phyloP scores from a whole-genome alignment of 2,888 invertebrate species.

The Esperia sulphurella region DNA sequence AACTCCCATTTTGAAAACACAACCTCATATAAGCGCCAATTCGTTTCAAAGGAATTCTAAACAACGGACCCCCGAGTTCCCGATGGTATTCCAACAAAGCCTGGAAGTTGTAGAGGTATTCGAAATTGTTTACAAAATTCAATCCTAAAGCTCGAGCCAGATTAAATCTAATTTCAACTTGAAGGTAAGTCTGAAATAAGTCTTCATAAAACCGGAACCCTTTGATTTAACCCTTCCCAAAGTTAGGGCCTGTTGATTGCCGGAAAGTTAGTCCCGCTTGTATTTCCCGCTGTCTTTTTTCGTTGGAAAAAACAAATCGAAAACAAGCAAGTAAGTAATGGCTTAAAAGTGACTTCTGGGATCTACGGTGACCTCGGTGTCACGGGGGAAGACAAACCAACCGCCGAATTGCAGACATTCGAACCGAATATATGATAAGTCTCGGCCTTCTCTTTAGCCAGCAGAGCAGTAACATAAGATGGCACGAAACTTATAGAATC shows the following conservation, averaged over 20 bases:
- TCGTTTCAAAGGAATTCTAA: constrained; percentile 74
- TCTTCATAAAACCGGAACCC: constrained; percentile 79
- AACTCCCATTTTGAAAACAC: constrained; percentile 57
- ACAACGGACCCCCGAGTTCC: constrained; percentile 69
- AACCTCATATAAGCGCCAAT: constrained; percentile 66
- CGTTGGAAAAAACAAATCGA: constrained; percentile 66
- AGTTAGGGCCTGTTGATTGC: constrained; percentile 74
- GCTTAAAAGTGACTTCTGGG: constrained; percentile 66
- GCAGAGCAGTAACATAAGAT: not conserved
- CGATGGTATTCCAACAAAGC: constrained; percentile 77
- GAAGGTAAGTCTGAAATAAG: constrained; percentile 79
- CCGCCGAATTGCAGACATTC: not conserved
- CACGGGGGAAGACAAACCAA: constrained; percentile 17
- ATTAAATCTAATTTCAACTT: constrained; percentile 80
- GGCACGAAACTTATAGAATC: not conserved
- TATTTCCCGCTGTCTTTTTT: constrained; percentile 64
- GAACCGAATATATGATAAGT: not conserved
- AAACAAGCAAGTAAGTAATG: constrained; percentile 74
- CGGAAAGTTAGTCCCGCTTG: constrained; percentile 69
- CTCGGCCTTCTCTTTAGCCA: not conserved
- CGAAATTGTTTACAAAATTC: constrained; percentile 79
- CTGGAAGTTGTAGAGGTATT: constrained; percentile 76
- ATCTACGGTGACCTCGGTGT: constrained; percentile 34
- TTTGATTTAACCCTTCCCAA: constrained; percentile 76
- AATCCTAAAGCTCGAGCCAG: constrained; percentile 78